Percentiles rank a stretch among this genome's conserved stretches.
Conservation (phyloP, 2,797 vertebrate species). For the Gymnopithys bicolor region DNA sequence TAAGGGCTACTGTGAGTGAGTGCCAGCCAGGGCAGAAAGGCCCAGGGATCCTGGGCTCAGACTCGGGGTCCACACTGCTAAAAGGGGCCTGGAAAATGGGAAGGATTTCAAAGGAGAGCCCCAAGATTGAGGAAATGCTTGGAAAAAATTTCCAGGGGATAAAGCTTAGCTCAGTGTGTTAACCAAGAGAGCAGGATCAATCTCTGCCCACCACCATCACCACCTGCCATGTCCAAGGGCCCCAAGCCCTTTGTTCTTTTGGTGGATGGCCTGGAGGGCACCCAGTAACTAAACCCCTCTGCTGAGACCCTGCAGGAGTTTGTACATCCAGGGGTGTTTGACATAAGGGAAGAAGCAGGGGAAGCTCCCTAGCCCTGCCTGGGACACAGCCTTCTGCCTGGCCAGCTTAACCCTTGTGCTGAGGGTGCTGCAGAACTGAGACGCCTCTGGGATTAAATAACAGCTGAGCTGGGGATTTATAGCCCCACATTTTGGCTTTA, state of each 20-base stretch:
- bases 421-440: neutral
- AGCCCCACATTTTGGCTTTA: neutral
- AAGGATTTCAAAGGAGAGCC: neutral
- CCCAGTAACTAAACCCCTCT: neutral
- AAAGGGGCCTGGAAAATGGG: neutral
- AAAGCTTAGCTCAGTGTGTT: neutral
- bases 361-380: neutral
- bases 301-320: neutral
- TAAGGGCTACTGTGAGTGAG: neutral
- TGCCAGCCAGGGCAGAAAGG: neutral
- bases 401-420: neutral
- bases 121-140: neutral
- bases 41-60: neutral
- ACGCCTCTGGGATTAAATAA: neutral
- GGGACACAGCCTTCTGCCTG: neutral
- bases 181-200: neutral
- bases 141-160: accelerated
- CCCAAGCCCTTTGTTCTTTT: neutral
- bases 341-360: too few relatives aligned
- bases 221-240: accelerated
- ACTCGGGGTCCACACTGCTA: neutral
- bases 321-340: neutral
- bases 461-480: conserved; percentile 3
- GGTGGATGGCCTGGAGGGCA: neutral
- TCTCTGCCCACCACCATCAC: neutral